These are phyloP conservation scores for Otocyon megalotis DNA, from an alignment of 2,113 vertebrate species.

Conservation along the genomic window DNA sequence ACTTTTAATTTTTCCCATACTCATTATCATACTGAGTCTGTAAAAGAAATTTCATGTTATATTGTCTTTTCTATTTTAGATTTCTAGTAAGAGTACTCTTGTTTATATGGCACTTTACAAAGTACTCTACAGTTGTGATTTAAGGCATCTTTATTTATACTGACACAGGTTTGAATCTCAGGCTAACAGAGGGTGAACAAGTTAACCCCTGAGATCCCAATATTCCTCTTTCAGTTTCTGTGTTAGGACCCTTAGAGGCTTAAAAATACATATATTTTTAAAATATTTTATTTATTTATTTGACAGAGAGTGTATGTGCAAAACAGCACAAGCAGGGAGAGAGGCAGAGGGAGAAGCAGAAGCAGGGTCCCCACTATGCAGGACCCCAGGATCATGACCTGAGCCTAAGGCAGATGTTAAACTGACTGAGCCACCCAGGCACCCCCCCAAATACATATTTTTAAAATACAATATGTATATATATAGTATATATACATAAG, in stretches of 20 bases:
- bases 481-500: no score
- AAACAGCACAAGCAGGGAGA: no score
- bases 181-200: neutral
- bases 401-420: no score
- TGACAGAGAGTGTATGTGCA: no score
- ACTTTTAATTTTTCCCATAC: neutral
- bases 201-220: neutral
- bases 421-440: no score
- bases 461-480: neutral
- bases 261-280: neutral
- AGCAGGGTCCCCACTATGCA: no score
- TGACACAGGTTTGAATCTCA: neutral
- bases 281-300: neutral
- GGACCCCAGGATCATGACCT: no score
- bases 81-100: neutral
- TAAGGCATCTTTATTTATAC: neutral
- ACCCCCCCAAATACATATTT: neutral
- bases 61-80: neutral
- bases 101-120: neutral
- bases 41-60: neutral
- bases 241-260: neutral
- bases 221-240: neutral
- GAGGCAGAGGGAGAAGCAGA: no score
- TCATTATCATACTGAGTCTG: neutral
- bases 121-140: neutral